These are phyloP conservation scores for Lasioglossum baleicum DNA, from an alignment of 1,140 invertebrate species.

Conservation along the genomic window DNA sequence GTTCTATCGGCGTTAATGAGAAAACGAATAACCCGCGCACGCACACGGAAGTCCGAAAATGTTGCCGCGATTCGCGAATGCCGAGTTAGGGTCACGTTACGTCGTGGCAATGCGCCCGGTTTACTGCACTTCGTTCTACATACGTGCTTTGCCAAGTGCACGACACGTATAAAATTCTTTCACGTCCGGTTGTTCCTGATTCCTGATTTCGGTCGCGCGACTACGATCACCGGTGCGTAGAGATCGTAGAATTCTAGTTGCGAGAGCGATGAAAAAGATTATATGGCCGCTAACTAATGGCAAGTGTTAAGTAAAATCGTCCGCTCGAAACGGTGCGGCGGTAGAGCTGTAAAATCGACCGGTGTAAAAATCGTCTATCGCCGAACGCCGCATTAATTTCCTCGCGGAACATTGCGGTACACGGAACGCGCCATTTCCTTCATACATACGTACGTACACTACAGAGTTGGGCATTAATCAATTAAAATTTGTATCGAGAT, in stretches of 20 bases:
- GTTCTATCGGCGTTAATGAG: neutral
- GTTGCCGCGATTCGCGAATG: slow-evolving; percentile 19
- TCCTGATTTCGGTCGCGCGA: slow-evolving; percentile 50
- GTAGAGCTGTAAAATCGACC: slow-evolving; percentile 7
- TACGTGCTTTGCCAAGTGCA: slow-evolving; percentile 49
- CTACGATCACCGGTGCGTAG: slow-evolving; percentile 40
- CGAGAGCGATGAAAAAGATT: slow-evolving; percentile 24
- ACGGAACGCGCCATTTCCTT: neutral
- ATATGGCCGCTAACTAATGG: slow-evolving; percentile 25
- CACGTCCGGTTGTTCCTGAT: slow-evolving; percentile 53
- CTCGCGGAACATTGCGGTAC: neutral
- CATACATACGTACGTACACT: too few relatives aligned
- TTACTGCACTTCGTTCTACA: slow-evolving; percentile 56
- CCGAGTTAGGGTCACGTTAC: slow-evolving; percentile 39
- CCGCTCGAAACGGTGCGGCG: neutral
- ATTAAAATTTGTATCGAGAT: too few relatives aligned
- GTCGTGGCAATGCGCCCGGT: slow-evolving; percentile 41
- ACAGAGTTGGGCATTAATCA: too few relatives aligned
- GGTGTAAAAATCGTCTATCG: slow-evolving; percentile 5
- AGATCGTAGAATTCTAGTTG: slow-evolving; percentile 40
- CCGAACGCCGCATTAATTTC: neutral
- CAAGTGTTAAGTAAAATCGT: slow-evolving; percentile 35
- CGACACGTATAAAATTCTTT: slow-evolving; percentile 54
- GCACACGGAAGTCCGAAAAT: neutral
- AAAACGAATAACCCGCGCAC: neutral